A percentile compares a stretch with the other conserved stretches of the same genome.
phyloP scores from a whole-genome alignment of 1,140 invertebrate species.

The Dinothrombium tinctorium region DNA sequence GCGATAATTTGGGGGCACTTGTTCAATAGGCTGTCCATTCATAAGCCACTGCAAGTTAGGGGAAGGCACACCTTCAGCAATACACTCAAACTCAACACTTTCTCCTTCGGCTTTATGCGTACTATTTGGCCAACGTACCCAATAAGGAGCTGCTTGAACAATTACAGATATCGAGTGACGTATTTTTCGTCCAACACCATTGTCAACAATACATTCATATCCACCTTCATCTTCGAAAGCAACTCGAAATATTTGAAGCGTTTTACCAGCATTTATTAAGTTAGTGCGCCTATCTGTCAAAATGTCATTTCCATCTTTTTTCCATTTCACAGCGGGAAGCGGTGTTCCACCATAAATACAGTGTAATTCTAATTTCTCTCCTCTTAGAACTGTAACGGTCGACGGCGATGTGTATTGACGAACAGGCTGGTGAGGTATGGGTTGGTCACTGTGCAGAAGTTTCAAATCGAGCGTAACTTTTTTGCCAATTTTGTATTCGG shows the following conservation, averaged over 20 bases:
- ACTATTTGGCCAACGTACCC: slow-evolving; percentile 68
- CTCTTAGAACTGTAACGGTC: slow-evolving; percentile 55
- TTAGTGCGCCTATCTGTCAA: slow-evolving; percentile 36
- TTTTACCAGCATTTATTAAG: slow-evolving; percentile 68
- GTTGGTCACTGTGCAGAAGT: slow-evolving; percentile 34
- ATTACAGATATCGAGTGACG: slow-evolving; percentile 57
- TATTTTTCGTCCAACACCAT: slow-evolving; percentile 56
- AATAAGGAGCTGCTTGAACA: slow-evolving; percentile 67
- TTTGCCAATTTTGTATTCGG: slow-evolving; percentile 58
- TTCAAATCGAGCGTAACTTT: slow-evolving; percentile 46
- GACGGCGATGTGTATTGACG: slow-evolving; percentile 59
- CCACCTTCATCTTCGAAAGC: slow-evolving; percentile 54
- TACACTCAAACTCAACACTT: slow-evolving; percentile 57
- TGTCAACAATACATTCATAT: slow-evolving; percentile 77
- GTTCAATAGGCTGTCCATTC: slow-evolving; percentile 65
- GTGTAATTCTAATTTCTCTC: slow-evolving; percentile 39
- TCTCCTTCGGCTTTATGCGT: slow-evolving; percentile 74
- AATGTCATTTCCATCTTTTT: slow-evolving; percentile 36
- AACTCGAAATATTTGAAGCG: slow-evolving; percentile 56
- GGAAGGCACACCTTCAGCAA: slow-evolving; percentile 59
- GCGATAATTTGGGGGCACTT: slow-evolving; percentile 45
- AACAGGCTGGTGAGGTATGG: slow-evolving; percentile 47
- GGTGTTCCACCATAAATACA: slow-evolving; percentile 21
- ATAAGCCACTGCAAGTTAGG: slow-evolving; percentile 88
- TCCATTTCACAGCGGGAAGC: slow-evolving; percentile 37